Evolutionary conservation across 2,797 vertebrate species (phyloP), one percentile per base, ranked within the genome.

Genomic region (Melanotaenia trifasciata): DNA sequence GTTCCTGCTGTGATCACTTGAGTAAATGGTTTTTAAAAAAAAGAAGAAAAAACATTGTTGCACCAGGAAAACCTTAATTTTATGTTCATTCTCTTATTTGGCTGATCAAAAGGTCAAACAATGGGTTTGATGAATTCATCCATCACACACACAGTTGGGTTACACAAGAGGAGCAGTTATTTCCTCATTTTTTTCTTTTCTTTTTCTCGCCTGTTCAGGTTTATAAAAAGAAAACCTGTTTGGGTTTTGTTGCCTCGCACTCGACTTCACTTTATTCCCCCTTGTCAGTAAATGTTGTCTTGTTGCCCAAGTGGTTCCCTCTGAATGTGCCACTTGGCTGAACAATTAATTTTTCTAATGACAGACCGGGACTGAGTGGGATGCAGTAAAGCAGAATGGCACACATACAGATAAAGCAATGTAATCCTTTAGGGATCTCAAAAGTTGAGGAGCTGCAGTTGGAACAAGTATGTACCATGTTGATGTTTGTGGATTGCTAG

Each of bases 261-360:
- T 90, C 72, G 70, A 90, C 90, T 91, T 93, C 76, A 81, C 74
- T 77, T 81, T 79, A 78, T 65, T 71, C 75, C 84, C 84, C 80
- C 84, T 76, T 80, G 72, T 81, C 71, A 75, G 83, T 88, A 89
- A 91, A 79, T 83, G 77, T 88, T 81, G 85, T 87, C 88, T 89
- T 86, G 85, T 90, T 86, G 84, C 89, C 84, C 74, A 90, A 94
- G 89, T 91, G 88, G 90, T 82, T 93, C 76, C 83, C 77, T 84
- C 83, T 86, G 84, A 94, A 94, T 85, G 92, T 78, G 67, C 88
- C 92, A 92, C 93, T 94, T 89, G 90, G 91, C 88, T 92, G 90
- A 93, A 94, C 92, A 93, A 93, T 94, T 92, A 94, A 94, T 94
- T 94, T 94, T 92, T 94, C 84, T 94, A 94, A 93, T 93, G 90